Conservation (phyloP, 2,113 vertebrate genomes). For the Genyomyrus donnyi region DNA sequence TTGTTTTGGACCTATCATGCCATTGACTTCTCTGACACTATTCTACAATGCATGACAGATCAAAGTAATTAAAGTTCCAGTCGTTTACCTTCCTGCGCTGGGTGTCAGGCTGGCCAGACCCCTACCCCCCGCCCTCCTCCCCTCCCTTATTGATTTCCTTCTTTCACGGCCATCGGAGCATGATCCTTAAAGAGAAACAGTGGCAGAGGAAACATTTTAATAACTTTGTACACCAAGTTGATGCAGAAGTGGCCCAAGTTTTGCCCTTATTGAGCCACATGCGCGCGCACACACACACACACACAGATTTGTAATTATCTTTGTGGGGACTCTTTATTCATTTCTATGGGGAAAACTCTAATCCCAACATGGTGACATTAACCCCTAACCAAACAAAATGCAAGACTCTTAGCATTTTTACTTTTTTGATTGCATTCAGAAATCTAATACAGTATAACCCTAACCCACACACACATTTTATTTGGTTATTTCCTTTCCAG, state of each 20-base stretch:
- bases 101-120: constrained; percentile 70
- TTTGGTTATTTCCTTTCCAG: background rate
- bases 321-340: no score
- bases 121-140: constrained; percentile 59
- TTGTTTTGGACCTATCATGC: constrained; percentile 75
- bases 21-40: constrained; percentile 77
- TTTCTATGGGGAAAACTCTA: no score
- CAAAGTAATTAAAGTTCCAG: constrained; percentile 96
- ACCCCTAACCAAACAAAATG: no score
- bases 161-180: constrained; percentile 47
- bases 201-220: constrained; percentile 20
- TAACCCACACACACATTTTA: background rate
- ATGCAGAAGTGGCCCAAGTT: constrained; percentile 8
- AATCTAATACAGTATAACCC: no score
- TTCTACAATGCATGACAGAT: constrained; percentile 83
- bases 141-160: constrained; percentile 60
- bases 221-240: constrained; percentile 23
- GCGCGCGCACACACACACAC: background rate
- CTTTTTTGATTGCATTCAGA: no score
- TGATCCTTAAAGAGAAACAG: constrained; percentile 47
- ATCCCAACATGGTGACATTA: no score
- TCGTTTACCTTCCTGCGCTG: constrained; percentile 88
- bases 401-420: no score
- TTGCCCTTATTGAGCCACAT: background rate
- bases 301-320: background rate